These are phyloP conservation scores for Manis pentadactyla DNA, from an alignment of 2,797 vertebrate species.

Conservation along the genomic window DNA sequence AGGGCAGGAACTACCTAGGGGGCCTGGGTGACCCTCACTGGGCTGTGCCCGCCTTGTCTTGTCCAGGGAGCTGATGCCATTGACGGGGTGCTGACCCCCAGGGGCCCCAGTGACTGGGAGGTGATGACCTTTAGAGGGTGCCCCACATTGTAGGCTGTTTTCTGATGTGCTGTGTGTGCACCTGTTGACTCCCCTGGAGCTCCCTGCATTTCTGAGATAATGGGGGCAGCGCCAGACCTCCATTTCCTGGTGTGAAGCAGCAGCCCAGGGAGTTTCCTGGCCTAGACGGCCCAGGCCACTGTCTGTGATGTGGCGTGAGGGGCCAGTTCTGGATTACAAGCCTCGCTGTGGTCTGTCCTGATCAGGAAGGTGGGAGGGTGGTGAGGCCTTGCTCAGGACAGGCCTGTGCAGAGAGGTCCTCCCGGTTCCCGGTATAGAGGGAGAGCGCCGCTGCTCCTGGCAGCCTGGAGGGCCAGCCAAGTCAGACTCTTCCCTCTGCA, in stretches of 20 bases:
- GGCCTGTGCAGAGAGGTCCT: not conserved
- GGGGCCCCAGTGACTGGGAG: not conserved
- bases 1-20: not conserved
- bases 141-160: not conserved
- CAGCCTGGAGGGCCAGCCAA: not conserved
- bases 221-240: conserved; percentile 78
- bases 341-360: not conserved
- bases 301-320: not conserved
- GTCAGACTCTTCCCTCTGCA: not conserved
- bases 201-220: not conserved
- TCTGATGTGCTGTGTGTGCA: not conserved
- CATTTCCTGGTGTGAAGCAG: conserved; percentile 80
- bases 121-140: not conserved
- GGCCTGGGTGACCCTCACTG: not conserved
- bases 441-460: not conserved
- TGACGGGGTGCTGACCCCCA: not conserved
- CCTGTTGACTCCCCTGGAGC: too few species aligned
- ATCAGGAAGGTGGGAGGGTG: not conserved
- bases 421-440: not conserved
- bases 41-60: not conserved
- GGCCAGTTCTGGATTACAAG: not conserved
- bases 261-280: conserved; percentile 79
- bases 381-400: not conserved
- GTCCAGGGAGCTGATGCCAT: not conserved
- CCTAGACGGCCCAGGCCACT: not conserved